Base-by-base conservation (phyloP, 2,797 vertebrate genomes). In the Caiman crocodilus region DNA sequence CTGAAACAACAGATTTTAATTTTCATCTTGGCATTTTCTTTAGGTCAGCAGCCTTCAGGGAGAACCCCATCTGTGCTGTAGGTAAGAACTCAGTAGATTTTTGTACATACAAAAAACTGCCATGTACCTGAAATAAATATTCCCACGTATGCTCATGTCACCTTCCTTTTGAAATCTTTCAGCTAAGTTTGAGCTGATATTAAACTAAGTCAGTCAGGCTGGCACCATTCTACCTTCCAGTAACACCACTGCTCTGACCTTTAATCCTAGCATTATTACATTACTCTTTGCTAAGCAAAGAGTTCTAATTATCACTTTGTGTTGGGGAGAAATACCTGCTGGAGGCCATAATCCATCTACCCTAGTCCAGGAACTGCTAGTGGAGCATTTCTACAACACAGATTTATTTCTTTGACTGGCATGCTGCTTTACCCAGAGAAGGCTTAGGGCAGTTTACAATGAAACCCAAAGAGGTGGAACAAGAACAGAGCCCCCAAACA, bases 21-120 rank as follows among this genome's bases (percentile, higher is more conserved):
- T 0, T 23, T 71, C 26, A 5, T 74, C 30, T 90, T 96, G 42
- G 17, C 76, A 76, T 96, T 80, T 91, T 18, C 12, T 96, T 56
- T 96, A 98, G 97, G 30, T 76, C 94, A 77, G 94, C 60, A 85
- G 30, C 81, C 63, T 80, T 85, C 65, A 71, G 58, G 92, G 94
- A 96, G 89, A 94, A 79, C 67, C 5, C 4, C n/a, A 71, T 96
- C 75, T 97, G 93, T 95, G 96, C 95, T 96, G 74, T 93, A 97
- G 98, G 98, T 98, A 96, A 97, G 96, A 58, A 65, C 15, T 88
- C 1, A 11, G 35, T 50, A 6, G 10, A 28, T 28, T 69, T 2
- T 5, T 42, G 2, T 21, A 23, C 25, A 1, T 25, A 11, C 17
- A 28, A 83, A 30, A 65, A 88, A 57, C 10, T 63, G 42, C 84